A percentile compares a stretch with the other conserved stretches of the same genome.
phyloP scores from a whole-genome alignment of 2,797 vertebrate genomes.

The Amblyraja radiata region DNA sequence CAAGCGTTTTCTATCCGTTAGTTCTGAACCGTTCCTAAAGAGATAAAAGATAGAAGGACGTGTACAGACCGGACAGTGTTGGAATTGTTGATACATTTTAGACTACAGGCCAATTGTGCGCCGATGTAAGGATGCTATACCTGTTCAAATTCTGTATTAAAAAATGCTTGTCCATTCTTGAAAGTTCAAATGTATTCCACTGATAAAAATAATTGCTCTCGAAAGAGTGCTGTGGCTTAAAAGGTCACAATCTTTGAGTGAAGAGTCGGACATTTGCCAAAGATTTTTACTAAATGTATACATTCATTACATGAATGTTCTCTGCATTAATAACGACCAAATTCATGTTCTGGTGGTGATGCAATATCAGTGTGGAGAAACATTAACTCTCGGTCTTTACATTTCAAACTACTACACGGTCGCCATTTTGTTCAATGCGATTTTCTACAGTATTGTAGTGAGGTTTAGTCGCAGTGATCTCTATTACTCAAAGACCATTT shows the following conservation, averaged over 20 bases:
- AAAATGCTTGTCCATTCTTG: neutral
- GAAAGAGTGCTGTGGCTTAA: neutral
- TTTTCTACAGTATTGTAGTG: neutral
- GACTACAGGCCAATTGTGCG: neutral
- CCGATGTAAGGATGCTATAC: neutral
- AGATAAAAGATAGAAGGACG: conserved; percentile 36
- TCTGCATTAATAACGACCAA: neutral
- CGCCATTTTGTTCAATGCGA: conserved; percentile 35
- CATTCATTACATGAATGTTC: neutral
- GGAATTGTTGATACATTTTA: conserved; percentile 31
- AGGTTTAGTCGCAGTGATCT: conserved; percentile 5
- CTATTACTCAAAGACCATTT: neutral
- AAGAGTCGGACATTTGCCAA: neutral
- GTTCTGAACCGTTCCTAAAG: conserved; percentile 60
- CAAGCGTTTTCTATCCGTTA: conserved; percentile 76
- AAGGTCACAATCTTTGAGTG: neutral
- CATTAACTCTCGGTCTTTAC: conserved; percentile 15
- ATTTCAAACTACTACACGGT: conserved; percentile 1
- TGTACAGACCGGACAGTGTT: conserved; percentile 28
- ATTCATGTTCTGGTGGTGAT: neutral
- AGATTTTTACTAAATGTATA: neutral
- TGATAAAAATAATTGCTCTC: neutral
- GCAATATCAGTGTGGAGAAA: neutral
- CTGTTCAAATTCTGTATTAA: neutral
- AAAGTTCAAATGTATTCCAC: neutral